Conservation (phyloP, 2,113 vertebrate species). For the Scophthalmus maximus region DNA sequence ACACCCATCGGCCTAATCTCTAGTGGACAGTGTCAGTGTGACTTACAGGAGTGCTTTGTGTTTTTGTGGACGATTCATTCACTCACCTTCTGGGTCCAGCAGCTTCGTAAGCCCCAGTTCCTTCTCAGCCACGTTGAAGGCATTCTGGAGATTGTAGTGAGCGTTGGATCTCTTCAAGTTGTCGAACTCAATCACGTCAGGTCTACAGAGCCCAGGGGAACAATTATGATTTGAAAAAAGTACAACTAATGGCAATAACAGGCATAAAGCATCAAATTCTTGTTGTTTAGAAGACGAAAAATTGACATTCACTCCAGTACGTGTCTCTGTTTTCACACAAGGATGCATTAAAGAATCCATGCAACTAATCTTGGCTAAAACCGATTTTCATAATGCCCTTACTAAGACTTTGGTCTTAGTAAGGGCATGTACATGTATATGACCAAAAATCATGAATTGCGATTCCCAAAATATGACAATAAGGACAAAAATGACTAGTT, state of each 20-base stretch:
- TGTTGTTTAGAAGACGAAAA: too few species aligned
- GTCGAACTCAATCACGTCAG: conserved; percentile 93
- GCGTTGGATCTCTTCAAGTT: conserved; percentile 92
- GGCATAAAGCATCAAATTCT: not conserved
- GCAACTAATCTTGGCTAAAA: too few species aligned
- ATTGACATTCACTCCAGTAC: too few species aligned
- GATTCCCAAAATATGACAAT: not conserved
- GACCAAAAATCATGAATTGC: not conserved
- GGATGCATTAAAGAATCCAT: conserved; percentile 7
- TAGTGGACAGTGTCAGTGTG: conserved; percentile 11
- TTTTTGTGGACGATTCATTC: conserved; percentile 17
- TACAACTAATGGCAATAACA: not conserved
- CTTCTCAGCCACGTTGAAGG: conserved; percentile 93
- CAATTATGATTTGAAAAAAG: conserved; percentile 30
- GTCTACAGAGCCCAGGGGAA: conserved; percentile 73
- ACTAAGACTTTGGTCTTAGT: too few species aligned
- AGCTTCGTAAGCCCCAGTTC: conserved; percentile 93
- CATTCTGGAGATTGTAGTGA: conserved; percentile 94
- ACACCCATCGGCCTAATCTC: conserved; percentile 18
- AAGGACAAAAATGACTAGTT: too few species aligned
- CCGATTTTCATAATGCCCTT: too few species aligned
- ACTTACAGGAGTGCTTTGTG: conserved; percentile 6
- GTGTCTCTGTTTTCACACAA: not conserved
- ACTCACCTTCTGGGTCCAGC: conserved; percentile 92
- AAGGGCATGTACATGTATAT: too few species aligned